These are phyloP conservation scores for Falcaria lacertinaria DNA, from an alignment of 2,888 invertebrate species.

Conservation along the genomic window DNA sequence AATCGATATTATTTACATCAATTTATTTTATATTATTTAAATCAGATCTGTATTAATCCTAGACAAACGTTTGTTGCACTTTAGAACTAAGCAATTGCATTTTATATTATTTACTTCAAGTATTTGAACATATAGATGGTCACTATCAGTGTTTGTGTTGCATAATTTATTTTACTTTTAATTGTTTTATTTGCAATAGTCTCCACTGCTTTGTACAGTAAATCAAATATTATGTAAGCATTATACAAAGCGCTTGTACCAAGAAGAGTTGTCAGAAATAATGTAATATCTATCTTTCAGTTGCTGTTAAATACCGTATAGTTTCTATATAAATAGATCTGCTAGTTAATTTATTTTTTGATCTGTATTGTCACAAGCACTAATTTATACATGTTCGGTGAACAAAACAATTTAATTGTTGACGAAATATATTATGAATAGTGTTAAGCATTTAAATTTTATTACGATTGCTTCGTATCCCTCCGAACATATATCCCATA, in stretches of 20 bases:
- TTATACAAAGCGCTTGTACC: slow-evolving; percentile 32
- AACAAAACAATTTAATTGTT: slow-evolving; percentile 3
- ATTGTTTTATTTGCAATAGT: slow-evolving; percentile 57
- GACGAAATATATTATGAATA: slow-evolving; percentile 12
- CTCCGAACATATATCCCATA: too few relatives aligned
- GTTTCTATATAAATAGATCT: slow-evolving; percentile 51
- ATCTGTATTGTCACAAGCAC: slow-evolving; percentile 11
- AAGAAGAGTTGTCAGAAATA: slow-evolving; percentile 7
- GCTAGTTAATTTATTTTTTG: slow-evolving; percentile 61
- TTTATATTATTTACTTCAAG: slow-evolving; percentile 18
- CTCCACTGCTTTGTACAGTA: slow-evolving; percentile 60
- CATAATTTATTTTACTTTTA: slow-evolving; percentile 74
- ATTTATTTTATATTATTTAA: slow-evolving; percentile 28
- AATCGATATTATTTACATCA: slow-evolving; percentile 25
- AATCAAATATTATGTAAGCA: slow-evolving; percentile 22
- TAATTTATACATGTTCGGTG: slow-evolving; percentile 7
- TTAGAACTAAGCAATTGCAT: slow-evolving; percentile 10
- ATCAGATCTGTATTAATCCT: slow-evolving; percentile 21
- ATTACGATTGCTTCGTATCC: too few relatives aligned
- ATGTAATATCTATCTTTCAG: too few relatives aligned
- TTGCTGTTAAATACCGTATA: background rate
- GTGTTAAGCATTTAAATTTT: too few relatives aligned
- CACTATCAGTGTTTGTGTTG: slow-evolving; percentile 59
- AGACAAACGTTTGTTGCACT: slow-evolving; percentile 6
- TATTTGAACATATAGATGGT: slow-evolving; percentile 34